Base-by-base conservation (phyloP, 2,888 invertebrate genomes). In the Drosophila pullipes region DNA sequence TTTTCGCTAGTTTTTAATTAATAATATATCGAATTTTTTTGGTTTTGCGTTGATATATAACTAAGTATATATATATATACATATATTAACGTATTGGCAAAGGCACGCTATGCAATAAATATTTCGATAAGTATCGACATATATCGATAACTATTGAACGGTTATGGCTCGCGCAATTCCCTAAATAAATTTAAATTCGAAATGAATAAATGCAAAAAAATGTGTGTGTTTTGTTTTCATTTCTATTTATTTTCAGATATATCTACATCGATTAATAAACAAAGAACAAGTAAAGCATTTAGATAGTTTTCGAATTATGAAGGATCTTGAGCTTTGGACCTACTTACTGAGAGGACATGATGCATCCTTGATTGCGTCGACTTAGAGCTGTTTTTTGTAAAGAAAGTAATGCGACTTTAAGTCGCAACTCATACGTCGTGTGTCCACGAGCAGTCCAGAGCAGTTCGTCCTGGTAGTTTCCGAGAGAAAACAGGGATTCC, bases 21-120 rank as follows among this genome's bases (percentile, higher is more conserved):
- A 37, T 11, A 28, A 37, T 55, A 18, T 37, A 39, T 57, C 13
- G 37, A 57, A 3, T 55, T 54, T 55, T 55, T 55, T 57, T 57
- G 55, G 55, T 57, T 57, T 39, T 57, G 55, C 55, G 55, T 57
- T 57, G 55, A 57, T 39, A 28, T 39, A 39, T 57, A 57, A 39
- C 37, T 37, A 57, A 39, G 37, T 13, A 57, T 55, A 37, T 22
- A 28, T 25, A 25, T 28, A 35, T 1, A 57, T 7, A 39, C 13
- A 28, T 57, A n/a, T 37, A 28, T 39, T 28, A 28, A 55, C 37
- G 55, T 55, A 55, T 37, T 37, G 35, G 18, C 47, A 55, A 37
- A 55, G 37, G 37, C 55, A 57, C 55, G 55, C 55, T 39, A 57
- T 57, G 55, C 37, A 57, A 57, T 57, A 57, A 57, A 31, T 41